These are phyloP conservation scores for Cephus runcator DNA, from an alignment of 2,888 invertebrate species.

Conservation along the genomic window DNA sequence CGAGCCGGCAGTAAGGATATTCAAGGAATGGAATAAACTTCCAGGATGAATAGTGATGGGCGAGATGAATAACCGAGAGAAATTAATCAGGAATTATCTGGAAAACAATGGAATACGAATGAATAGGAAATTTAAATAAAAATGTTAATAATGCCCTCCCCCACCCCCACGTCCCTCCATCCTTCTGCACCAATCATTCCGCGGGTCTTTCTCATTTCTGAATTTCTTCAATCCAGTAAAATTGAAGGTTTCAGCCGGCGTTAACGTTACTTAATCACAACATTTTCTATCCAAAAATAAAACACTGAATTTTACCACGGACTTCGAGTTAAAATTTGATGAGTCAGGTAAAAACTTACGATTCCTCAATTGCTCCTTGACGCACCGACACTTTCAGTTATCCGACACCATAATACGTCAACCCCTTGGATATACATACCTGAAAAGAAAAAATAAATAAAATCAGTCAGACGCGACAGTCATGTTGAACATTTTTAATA, in stretches of 20 bases:
- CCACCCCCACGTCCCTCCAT: too few species aligned
- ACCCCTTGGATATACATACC: constrained; percentile 14
- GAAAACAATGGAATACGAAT: constrained; percentile 18
- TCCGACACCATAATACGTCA: not conserved
- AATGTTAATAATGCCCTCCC: constrained; percentile 4
- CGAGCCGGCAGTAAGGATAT: not conserved
- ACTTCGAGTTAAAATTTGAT: not conserved
- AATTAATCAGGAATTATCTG: constrained; percentile 27
- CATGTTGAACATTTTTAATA: not conserved
- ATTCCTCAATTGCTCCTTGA: not conserved
- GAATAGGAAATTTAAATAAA: constrained; percentile 29
- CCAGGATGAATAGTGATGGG: constrained; percentile 31
- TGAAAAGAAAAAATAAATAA: constrained; percentile 9
- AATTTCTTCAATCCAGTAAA: not conserved
- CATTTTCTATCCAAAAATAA: too few species aligned
- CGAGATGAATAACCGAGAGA: constrained; percentile 34
- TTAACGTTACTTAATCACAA: too few species aligned
- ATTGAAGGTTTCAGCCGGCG: not conserved
- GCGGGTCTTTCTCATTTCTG: not conserved
- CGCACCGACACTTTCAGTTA: not conserved
- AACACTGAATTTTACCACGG: not conserved
- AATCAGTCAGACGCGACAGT: not conserved
- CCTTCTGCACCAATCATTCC: too few species aligned
- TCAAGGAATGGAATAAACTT: constrained; percentile 22
- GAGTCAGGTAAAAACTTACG: not conserved